These are phyloP conservation scores for Drosophila mulleri DNA, from an alignment of 2,888 invertebrate species.

Conservation along the genomic window DNA sequence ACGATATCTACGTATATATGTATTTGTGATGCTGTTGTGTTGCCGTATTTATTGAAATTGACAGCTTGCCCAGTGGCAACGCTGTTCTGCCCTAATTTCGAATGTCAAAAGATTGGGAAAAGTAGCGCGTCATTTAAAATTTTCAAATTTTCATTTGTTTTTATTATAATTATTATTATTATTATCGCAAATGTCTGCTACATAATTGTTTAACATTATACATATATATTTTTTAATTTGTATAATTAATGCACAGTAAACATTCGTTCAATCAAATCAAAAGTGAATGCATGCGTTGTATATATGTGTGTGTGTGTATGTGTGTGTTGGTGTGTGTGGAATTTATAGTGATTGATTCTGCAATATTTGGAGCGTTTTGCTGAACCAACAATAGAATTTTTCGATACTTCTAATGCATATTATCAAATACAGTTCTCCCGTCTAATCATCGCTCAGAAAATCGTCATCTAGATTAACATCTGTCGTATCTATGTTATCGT, in stretches of 20 bases:
- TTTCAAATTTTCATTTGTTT: constrained; percentile 24
- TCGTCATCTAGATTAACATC: constrained; percentile 90
- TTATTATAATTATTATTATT: constrained; percentile 38
- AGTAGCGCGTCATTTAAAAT: constrained; percentile 9
- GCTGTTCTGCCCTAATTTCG: constrained; percentile 2
- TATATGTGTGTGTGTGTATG: constrained; percentile 20
- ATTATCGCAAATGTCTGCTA: constrained; percentile 57
- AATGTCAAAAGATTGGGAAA: constrained; percentile 25
- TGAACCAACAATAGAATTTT: constrained; percentile 45
- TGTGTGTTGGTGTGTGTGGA: constrained; percentile 51
- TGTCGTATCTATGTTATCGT: constrained; percentile 91
- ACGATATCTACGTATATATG: constrained; percentile 51
- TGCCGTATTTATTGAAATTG: constrained; percentile 48
- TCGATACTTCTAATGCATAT: constrained; percentile 48
- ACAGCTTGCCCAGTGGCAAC: constrained; percentile 48
- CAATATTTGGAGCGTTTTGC: constrained; percentile 30
- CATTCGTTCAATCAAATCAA: constrained; percentile 68
- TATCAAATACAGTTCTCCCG: constrained; percentile 39
- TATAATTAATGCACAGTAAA: constrained; percentile 68
- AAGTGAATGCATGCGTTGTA: constrained; percentile 55
- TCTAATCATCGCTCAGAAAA: constrained; percentile 87
- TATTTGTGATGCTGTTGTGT: constrained; percentile 38
- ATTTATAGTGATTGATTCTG: constrained; percentile 61
- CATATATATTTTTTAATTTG: constrained; percentile 58
- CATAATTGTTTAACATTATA: constrained; percentile 62